Base-by-base conservation (phyloP, 2,888 invertebrate species). In the Acleris emargana region DNA sequence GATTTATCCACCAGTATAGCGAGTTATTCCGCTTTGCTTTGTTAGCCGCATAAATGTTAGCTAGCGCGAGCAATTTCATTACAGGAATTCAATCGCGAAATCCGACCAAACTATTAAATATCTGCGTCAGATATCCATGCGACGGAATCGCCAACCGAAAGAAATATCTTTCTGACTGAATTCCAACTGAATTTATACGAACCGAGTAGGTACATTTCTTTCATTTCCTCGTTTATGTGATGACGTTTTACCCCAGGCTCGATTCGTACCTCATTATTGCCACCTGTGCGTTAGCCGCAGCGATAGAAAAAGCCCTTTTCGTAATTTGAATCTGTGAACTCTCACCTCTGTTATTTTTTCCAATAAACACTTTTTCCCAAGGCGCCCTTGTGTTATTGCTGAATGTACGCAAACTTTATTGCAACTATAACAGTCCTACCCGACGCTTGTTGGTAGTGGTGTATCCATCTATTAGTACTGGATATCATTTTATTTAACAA, bases 341-440 rank as follows among this genome's bases (percentile, higher is more conserved):
- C 80, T 74, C 82, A 83, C 82, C 79, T 76, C 73, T 76, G 79
- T 80, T 84, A 86, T 90, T 89, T 87, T 87, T 83, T 85, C 83
- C 83, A 88, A 89, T 90, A 90, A 89, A 89, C 87, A 86, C 83
- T 84, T 87, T 81, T 82, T 76, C 79, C 81, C 74, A 82, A 83
- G 83, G 80, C 82, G 59, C 82, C 78, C 75, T 79, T 77, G 76
- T 74, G 76, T 77, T 77, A 77, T 77, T 80, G 80, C 81, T 76
- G 81, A 82, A 84, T 85, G 78, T 85, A 83, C 71, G 77, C 77
- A 79, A 84, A 83, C 80, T 81, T 87, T 86, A 84, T 87, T 85
- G 83, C 81, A 86, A 81, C 76, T 77, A 76, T 77, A 76, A 78
- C 76, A 76, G 76, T 72, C 81, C 84, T 85, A 84, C 82, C 82